Evolutionary conservation across 2,888 invertebrate genomes (phyloP), one percentile per base, ranked within the genome.

Genomic region (Unio pictorum): DNA sequence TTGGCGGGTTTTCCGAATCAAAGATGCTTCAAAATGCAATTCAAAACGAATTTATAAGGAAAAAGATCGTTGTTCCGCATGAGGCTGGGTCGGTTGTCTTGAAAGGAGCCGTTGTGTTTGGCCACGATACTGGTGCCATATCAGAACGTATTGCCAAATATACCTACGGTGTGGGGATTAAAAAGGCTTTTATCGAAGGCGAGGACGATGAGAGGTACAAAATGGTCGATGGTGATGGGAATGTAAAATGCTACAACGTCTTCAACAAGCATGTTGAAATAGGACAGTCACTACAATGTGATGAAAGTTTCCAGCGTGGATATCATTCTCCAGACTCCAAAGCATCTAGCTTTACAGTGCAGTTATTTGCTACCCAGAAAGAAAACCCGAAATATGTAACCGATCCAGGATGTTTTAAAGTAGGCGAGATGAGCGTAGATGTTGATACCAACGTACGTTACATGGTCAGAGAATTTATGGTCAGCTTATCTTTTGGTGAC

Each of bases 1-100:
- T 72, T 20, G 69, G 72, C 7, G 72, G 72, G 11, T 72, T 69
- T 60, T 61, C 72, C 20, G 66, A 72, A 8, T 72, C 59, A 15
- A 55, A 34, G 3, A 34, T 69, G 18, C 23, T 72, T n/a, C 55
- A 61, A 55, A 17, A 67, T 55, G 56, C 55, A 57, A 28, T 72
- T 11, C 55, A 60, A 28, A 4, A 15, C 1, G 63, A 66, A 54
- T 72, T 69, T 20, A 45, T 23, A 18, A 18, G 26, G 8, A 17
- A 45, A n/a, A 15, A 30, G 20, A 56, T 72, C 6, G 60, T 66
- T 18, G 55, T 54, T 18, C 72, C 72, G 1, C 23, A 30, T 18
- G 72, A 72, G 1, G 63, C 72, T 18, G 64, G 58, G 18, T 20
- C 45, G n/a, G 72, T 67, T n/a, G 61, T 72, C 6, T 20, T 72